These are phyloP conservation scores for Chloroclystis v-ata DNA, from an alignment of 2,888 invertebrate species.

Conservation along the genomic window DNA sequence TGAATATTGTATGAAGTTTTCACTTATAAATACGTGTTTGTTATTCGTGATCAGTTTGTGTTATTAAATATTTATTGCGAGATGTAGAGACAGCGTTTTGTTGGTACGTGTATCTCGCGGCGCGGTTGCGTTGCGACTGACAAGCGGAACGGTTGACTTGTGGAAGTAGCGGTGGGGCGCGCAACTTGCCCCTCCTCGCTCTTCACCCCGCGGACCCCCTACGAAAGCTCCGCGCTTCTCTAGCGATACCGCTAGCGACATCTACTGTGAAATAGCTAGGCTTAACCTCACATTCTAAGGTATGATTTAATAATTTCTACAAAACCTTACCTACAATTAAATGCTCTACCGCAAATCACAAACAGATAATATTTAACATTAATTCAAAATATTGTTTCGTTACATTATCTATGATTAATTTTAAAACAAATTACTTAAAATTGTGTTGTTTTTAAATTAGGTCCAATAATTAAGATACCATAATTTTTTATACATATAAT, in stretches of 20 bases:
- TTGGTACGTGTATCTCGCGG: slow-evolving; percentile 57
- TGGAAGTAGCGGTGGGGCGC: slow-evolving; percentile 69
- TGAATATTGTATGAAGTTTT: slow-evolving; percentile 38
- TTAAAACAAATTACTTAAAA: too few species aligned
- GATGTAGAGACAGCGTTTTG: slow-evolving; percentile 52
- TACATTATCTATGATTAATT: too few species aligned
- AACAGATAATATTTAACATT: too few species aligned
- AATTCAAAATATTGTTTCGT: too few species aligned
- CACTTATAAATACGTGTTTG: slow-evolving; percentile 48
- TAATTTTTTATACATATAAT: too few species aligned
- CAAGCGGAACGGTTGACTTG: slow-evolving; percentile 60
- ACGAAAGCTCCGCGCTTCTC: slow-evolving; percentile 45
- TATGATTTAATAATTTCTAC: too few species aligned
- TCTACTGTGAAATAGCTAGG: slow-evolving; percentile 56
- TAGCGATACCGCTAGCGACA: slow-evolving; percentile 44
- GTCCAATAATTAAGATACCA: too few species aligned
- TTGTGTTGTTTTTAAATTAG: too few species aligned
- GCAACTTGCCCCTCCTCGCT: slow-evolving; percentile 46
- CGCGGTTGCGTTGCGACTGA: slow-evolving; percentile 70
- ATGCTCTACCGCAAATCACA: too few species aligned
- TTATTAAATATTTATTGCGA: slow-evolving; percentile 70
- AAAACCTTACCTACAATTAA: too few species aligned
- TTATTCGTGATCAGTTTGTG: slow-evolving; percentile 56
- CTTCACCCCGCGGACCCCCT: slow-evolving; percentile 48
- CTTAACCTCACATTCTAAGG: neutral